Evolutionary conservation across 2,797 vertebrate species (phyloP), one percentile per base, ranked within the genome.

Genomic region (Chaunax sp.): DNA sequence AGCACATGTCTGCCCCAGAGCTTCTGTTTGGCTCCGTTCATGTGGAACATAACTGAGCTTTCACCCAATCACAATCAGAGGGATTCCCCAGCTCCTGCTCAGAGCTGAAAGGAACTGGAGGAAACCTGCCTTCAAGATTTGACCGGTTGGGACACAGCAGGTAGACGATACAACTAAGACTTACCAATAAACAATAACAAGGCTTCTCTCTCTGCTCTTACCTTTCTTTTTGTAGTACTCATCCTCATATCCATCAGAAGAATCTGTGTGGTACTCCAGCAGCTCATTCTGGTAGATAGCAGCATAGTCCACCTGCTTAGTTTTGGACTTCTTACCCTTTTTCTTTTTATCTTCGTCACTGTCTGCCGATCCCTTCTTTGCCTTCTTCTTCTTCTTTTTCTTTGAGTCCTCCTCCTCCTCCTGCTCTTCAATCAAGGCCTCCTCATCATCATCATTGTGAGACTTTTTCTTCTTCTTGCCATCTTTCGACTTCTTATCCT

Each of bases 151-250:
- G 49, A 8, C 43, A 19, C 22, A 8, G 19, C 22, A 13, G 20
- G 20, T 9, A 47, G 11, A 6, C 13, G 15, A 47, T 3, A 45
- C n/a, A 30, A 26, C 22, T 43, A 26, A 64, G 12, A 75, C 70
- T 65, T 38, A 63, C 20, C 38, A 45, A 22, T 23, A 41, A 26
- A 61, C 22, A 44, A 15, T 11, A 67, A n/a, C 20, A 25, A 38
- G 9, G 43, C 23, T 55, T 68, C 45, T 72, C 33, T 25, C 6
- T 38, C 2, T 41, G 16, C 4, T 16, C 59, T 84, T 85, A 98
- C 98, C 97, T 96, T 94, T 98, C 80, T 97, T 98, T 87, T 96
- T 98, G 92, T 96, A 95, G 89, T 97, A 99, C 16, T 97, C 96
- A 0, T 99, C 96, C 72, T 97, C 96, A 2, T 96, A 93, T 0